Percentiles rank a stretch among this genome's conserved stretches.
Conservation (phyloP, 2,113 vertebrate species). For the Nibea albiflora region DNA sequence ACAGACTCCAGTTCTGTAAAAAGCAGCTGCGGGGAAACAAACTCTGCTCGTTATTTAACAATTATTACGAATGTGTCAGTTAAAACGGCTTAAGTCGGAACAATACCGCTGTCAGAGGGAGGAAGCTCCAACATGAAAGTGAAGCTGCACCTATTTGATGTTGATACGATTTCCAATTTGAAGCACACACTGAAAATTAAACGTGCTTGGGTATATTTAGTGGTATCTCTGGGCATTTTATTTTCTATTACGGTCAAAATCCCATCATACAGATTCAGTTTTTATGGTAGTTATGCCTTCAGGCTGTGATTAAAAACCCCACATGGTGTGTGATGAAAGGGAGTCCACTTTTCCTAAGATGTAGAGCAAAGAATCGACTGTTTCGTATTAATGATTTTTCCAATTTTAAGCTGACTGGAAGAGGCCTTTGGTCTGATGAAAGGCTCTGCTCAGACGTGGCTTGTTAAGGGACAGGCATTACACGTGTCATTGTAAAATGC, state of each 20-base stretch:
- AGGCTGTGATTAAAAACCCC: slow-evolving; percentile 30
- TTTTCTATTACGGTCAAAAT: slow-evolving; percentile 58
- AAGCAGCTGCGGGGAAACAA: slow-evolving; percentile 2
- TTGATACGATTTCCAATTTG: slow-evolving; percentile 26
- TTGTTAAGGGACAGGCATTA: slow-evolving; percentile 43
- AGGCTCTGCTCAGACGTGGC: slow-evolving; percentile 13
- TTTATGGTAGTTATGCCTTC: slow-evolving; percentile 52
- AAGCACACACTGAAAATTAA: slow-evolving; percentile 34
- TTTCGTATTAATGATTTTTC: slow-evolving; percentile 47
- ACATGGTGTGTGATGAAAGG: slow-evolving; percentile 53
- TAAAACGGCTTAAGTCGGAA: slow-evolving; percentile 37
- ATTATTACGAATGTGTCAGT: slow-evolving; percentile 36
- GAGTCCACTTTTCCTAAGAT: slow-evolving; percentile 35
- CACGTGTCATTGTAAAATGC: slow-evolving; percentile 38
- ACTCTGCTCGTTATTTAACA: slow-evolving; percentile 6
- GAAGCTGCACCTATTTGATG: slow-evolving; percentile 47
- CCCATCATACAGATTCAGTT: slow-evolving; percentile 34
- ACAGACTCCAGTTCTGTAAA: slow-evolving; percentile 1
- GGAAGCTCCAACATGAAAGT: slow-evolving; percentile 51
- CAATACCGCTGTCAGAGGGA: slow-evolving; percentile 17
- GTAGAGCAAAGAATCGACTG: slow-evolving; percentile 1
- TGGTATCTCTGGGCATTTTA: slow-evolving; percentile 45
- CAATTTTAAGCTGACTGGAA: slow-evolving; percentile 41
- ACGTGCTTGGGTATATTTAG: slow-evolving; percentile 29
- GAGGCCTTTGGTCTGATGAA: slow-evolving; percentile 45